A percentile compares a stretch with the other conserved stretches of the same genome.
Evolutionary conservation across 2,113 vertebrate species (phyloP).

Genomic region (Notiomystis cincta): DNA sequence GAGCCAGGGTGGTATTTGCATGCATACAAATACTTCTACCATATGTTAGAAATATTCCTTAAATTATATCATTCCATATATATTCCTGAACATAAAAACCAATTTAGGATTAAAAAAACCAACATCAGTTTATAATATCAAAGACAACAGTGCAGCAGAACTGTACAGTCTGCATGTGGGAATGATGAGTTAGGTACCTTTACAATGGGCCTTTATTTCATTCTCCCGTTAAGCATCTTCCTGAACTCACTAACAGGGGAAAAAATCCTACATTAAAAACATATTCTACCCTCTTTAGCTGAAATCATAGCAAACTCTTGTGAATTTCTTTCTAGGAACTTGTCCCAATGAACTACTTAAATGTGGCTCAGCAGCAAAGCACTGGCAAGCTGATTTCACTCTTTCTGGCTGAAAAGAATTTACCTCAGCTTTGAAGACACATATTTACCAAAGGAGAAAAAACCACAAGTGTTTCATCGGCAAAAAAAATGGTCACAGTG

Average conservation of each 20-base stretch:
- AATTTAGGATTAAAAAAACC: neutral
- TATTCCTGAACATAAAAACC: neutral
- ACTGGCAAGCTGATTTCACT: conserved; percentile 19
- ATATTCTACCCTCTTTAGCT: conserved; percentile 23
- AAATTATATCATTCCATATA: conserved; percentile 5
- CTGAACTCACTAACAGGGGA: conserved; percentile 35
- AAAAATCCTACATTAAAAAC: conserved; percentile 15
- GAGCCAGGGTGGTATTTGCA: neutral
- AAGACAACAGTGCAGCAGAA: conserved; percentile 37
- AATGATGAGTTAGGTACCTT: conserved; percentile 67
- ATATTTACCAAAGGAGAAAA: neutral
- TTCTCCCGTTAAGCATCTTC: neutral
- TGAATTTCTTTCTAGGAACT: neutral
- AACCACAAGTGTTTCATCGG: neutral
- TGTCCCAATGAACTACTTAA: conserved; percentile 49
- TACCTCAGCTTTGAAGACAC: neutral
- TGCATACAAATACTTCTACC: neutral
- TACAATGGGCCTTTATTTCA: conserved; percentile 62
- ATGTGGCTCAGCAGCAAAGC: conserved; percentile 42
- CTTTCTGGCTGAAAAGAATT: conserved; percentile 22
- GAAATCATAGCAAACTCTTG: conserved; percentile 14
- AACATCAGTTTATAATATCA: neutral
- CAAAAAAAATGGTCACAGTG: neutral
- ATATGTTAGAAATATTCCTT: conserved; percentile 35
- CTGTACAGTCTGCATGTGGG: conserved; percentile 45